Base-by-base conservation (phyloP, 1,140 invertebrate genomes). In the Dendrolimus kikuchii region DNA sequence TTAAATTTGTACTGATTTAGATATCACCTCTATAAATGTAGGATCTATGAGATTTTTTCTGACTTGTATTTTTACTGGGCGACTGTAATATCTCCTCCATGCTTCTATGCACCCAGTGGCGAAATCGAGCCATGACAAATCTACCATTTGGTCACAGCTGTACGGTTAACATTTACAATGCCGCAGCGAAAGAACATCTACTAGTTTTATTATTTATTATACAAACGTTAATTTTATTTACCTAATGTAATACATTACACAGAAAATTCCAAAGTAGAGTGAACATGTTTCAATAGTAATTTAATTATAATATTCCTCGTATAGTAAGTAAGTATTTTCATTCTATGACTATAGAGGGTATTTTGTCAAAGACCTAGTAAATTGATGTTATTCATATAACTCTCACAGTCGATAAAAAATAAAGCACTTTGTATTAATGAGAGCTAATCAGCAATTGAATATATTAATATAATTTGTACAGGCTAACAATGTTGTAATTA, bases 401-500 rank as follows among this genome's bases (percentile, higher is more conserved):
- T 66, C 64, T 64, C 64, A 61, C 48, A 50, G 52, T 49, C 49
- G 57, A 60, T 60, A 40, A 71, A 68, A 70, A 71, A 71, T 68
- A 68, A 71, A 71, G 66, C 65, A 68, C 61, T 66, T 68, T 60
- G 52, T 58, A 54, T 49, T 60, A 52, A 67, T 55, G 58, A 67
- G 64, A 71, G 65, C 60, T 66, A 63, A 46, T 57, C 59, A 56
- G 55, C 60, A 56, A 56, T 63, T 60, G 57, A 70, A 60, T 71
- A 67, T 67, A 71, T 65, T 67, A 71, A 65, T 68, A 66, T 69
- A 67, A 67, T 71, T 71, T 71, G 66, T 71, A 71, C 68, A 71
- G 56, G 61, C 66, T 68, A 71, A 71, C 60, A 55, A 57, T 67
- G 59, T 55, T 60, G 40, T 44, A 55, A 43, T 49, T 47, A 53